A percentile compares a stretch with the other conserved stretches of the same genome.
Evolutionary conservation across 2,797 vertebrate species (phyloP).

Genomic region (Poeciliopsis presidionis): DNA sequence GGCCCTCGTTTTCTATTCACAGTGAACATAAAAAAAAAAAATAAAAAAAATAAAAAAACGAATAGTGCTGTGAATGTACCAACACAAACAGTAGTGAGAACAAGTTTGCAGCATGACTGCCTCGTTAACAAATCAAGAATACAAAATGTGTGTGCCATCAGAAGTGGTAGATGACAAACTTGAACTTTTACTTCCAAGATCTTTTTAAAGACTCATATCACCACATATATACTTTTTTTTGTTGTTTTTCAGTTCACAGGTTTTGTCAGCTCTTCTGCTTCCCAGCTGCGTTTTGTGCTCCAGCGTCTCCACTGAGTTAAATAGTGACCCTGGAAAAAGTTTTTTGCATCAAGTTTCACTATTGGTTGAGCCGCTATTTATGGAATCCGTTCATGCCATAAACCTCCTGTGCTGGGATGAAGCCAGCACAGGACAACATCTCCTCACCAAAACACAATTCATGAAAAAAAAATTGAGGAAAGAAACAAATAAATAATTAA

Average conservation of each 20-base stretch:
- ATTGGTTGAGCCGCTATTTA: background rate
- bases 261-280: slow-evolving; percentile 26
- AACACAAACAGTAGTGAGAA: slow-evolving; percentile 20
- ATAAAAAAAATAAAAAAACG: slow-evolving; percentile 5
- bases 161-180: slow-evolving; percentile 39
- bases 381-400: background rate
- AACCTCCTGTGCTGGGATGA: too few species aligned
- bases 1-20: slow-evolving; percentile 51
- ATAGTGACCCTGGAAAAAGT: slow-evolving; percentile 18
- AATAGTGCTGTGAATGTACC: slow-evolving; percentile 47
- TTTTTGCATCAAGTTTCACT: background rate
- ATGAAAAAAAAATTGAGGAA: background rate
- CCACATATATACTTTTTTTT: background rate
- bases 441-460: background rate
- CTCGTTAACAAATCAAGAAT: slow-evolving; percentile 61
- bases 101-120: slow-evolving; percentile 55
- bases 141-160: slow-evolving; percentile 36
- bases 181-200: slow-evolving; percentile 48
- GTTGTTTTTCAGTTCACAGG: background rate
- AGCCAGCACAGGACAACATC: background rate
- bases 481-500: background rate
- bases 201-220: slow-evolving; percentile 35
- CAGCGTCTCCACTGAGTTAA: slow-evolving; percentile 17
- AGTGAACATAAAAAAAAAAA: slow-evolving; percentile 1
- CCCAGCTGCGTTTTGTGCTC: slow-evolving; percentile 10